A percentile compares a stretch with the other conserved stretches of the same genome.
Evolutionary conservation across 2,113 vertebrate genomes (phyloP).

Genomic region (Todiramphus saurophagus): DNA sequence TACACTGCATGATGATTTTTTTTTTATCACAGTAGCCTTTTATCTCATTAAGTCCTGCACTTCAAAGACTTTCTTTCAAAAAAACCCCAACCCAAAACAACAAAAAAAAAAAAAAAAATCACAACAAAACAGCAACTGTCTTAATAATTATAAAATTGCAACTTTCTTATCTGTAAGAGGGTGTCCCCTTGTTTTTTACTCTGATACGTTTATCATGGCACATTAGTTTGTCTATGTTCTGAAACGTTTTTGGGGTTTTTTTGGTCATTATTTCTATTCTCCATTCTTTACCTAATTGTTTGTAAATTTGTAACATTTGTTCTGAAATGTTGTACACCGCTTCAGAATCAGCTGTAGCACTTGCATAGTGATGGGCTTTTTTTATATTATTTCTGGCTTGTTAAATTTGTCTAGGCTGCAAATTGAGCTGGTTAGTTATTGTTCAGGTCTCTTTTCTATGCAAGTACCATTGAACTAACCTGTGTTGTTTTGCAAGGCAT

Average conservation of each 20-base stretch:
- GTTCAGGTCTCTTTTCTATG: background rate
- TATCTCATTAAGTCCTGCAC: background rate
- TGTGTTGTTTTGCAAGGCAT: background rate
- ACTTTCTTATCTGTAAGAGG: background rate
- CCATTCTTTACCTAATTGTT: background rate
- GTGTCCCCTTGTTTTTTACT: background rate
- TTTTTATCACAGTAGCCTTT: background rate
- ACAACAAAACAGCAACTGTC: background rate
- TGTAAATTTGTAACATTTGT: background rate
- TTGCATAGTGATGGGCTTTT: background rate
- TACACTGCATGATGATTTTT: no score
- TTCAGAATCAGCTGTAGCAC: background rate
- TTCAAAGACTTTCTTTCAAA: background rate
- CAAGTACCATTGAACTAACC: background rate
- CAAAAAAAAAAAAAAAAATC: no score
- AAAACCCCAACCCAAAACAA: no score
- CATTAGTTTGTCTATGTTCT: background rate
- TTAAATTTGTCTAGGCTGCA: background rate
- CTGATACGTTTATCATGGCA: background rate
- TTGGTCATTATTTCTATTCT: background rate
- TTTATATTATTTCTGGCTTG: background rate
- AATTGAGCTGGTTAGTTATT: background rate
- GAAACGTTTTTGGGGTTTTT: background rate
- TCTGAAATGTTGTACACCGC: fast-evolving
- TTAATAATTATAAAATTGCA: background rate